Conservation (phyloP, 2,113 vertebrate genomes). For the Amazona guildingii region DNA sequence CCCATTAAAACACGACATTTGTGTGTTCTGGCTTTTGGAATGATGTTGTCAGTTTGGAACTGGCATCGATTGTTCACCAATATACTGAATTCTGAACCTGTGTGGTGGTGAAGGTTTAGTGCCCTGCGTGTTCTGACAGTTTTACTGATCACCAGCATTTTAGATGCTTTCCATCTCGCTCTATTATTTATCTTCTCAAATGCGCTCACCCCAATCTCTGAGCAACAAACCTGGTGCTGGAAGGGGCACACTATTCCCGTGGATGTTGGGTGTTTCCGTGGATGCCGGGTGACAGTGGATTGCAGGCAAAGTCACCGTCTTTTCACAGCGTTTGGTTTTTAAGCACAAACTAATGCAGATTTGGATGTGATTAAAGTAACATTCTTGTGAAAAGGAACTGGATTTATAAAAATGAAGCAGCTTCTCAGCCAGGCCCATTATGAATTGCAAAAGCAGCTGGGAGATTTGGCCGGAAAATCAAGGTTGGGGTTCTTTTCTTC, state of each 20-base stretch:
- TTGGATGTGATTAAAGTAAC: conserved; percentile 15
- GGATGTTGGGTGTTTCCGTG: background rate
- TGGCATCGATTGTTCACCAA: background rate
- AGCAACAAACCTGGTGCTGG: background rate
- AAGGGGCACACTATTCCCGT: background rate
- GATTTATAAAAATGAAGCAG: conserved; percentile 48
- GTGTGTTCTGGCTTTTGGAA: background rate
- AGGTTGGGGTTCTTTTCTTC: background rate
- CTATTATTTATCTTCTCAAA: background rate
- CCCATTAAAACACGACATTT: background rate
- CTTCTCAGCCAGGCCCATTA: conserved; percentile 22
- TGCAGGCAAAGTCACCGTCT: background rate
- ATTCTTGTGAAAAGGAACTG: conserved; percentile 38
- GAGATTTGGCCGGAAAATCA: conserved; percentile 48
- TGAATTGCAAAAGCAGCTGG: conserved; percentile 55
- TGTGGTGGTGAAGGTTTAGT: background rate
- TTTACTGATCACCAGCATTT: background rate
- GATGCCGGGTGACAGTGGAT: background rate
- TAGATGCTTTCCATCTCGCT: background rate
- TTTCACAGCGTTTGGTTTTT: conserved; percentile 3
- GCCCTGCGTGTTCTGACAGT: background rate
- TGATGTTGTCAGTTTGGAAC: background rate
- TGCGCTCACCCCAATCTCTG: background rate
- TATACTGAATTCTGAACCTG: background rate
- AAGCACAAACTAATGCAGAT: conserved; percentile 19